These are phyloP conservation scores for Tretioscincus oriximinensis DNA, from an alignment of 2,113 vertebrate genomes.

Conservation along the genomic window DNA sequence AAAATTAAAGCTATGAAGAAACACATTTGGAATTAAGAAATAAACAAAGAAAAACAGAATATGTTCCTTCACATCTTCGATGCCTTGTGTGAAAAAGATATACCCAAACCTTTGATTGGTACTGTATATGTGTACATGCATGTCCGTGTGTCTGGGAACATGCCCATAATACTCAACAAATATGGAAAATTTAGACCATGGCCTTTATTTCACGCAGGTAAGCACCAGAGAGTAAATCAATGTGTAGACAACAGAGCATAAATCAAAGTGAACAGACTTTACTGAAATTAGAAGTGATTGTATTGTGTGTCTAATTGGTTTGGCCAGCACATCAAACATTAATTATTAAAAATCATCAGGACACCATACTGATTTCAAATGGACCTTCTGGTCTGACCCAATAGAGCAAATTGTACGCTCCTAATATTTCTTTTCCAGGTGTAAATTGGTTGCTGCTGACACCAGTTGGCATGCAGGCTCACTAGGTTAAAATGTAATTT, in stretches of 20 bases:
- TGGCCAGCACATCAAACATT: conserved; percentile 35
- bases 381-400: conserved; percentile 38
- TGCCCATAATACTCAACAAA: background rate
- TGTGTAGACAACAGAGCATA: background rate
- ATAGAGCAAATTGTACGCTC: conserved; percentile 44
- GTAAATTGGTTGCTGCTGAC: conserved; percentile 65
- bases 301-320: conserved; percentile 22
- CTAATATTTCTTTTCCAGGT: conserved; percentile 43
- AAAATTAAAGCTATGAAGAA: too few species aligned
- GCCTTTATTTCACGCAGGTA: background rate
- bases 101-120: too few species aligned
- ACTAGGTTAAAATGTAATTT: conserved; percentile 65
- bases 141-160: too few species aligned
- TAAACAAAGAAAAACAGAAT: too few species aligned
- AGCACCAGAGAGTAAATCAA: background rate
- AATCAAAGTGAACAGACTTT: conserved; percentile 4
- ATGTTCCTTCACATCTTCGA: too few species aligned
- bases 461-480: conserved; percentile 46
- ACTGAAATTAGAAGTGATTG: conserved; percentile 37
- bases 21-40: too few species aligned
- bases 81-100: too few species aligned
- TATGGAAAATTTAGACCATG: background rate
- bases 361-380: conserved; percentile 54
- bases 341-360: conserved; percentile 50
- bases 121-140: background rate